These are phyloP conservation scores for Strigamia crassipes DNA, from an alignment of 2,888 invertebrate genomes.

Conservation along the genomic window DNA sequence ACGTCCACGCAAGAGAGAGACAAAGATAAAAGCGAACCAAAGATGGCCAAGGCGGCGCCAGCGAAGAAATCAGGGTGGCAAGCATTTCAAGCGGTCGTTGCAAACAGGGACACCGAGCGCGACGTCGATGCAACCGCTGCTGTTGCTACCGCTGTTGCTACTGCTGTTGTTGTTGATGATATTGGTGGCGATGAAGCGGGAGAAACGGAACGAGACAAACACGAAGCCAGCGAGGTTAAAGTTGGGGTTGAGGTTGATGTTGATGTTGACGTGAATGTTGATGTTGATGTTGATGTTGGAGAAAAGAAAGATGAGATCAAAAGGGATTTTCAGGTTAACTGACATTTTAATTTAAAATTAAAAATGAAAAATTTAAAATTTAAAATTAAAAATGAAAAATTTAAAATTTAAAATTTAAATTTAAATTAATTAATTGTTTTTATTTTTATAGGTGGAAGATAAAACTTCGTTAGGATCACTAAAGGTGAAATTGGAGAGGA, in stretches of 20 bases:
- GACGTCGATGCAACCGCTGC: not conserved
- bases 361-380: no score
- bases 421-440: not conserved
- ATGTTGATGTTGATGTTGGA: no score
- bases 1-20: not conserved
- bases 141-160: not conserved
- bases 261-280: no score
- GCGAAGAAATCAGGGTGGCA: constrained; percentile 9
- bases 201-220: not conserved
- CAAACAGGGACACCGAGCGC: not conserved
- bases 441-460: not conserved
- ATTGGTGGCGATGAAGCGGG: not conserved
- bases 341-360: no score
- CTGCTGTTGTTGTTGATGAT: no score
- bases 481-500: constrained; percentile 6
- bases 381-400: no score
- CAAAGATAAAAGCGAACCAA: no score
- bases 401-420: no score
- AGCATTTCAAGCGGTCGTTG: not conserved
- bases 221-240: not conserved
- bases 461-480: not conserved
- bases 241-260: not conserved
- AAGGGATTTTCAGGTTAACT: not conserved
- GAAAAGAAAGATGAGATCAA: not conserved
- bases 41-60: not conserved